Base-by-base conservation (phyloP, 2,113 vertebrate species). In the Epinephelus cyanopodus region DNA sequence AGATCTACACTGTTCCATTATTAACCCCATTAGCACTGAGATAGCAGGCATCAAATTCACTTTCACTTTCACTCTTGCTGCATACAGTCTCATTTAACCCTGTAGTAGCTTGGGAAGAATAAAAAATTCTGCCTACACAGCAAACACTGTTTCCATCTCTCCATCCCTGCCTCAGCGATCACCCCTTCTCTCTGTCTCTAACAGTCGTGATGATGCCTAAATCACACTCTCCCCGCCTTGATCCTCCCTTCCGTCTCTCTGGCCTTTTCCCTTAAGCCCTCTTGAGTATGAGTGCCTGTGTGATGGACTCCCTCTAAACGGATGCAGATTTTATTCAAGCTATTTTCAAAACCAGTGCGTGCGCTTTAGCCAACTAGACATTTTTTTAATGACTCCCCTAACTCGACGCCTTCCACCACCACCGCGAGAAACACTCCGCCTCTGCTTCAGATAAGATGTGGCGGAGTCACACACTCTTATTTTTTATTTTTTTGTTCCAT, bases 291-390 rank as follows among this genome's bases (percentile, higher is more conserved):
- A 94, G 85, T 79, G 87, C 81, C 65, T 75, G 71, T 33, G 82
- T 82, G 72, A 90, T 86, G 87, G 83, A 86, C 87, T 79, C 79
- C 19, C 0, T 73, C 47, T 89, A 91, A 95, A 92, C 13, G 54
- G 60, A 95, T 96, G 93, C 91, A 94, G 91, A 95, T 95, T 95
- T 94, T 93, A 94, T 94, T 94, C 95, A 93, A 56, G 85, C 90
- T 87, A 90, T 93, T 95, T 94, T 92, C 86, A 88, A 90, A 91
- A 87, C 84, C 84, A 74, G 48, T 81, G 87, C 67, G 21, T 87
- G 77, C 56, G 62, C 87, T 94, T 95, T 80, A 92, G 94, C 93
- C 85, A 94, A 86, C 93, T 92, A 81, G 91, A 93, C 94, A 92
- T 85, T 94, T 95, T 95, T 95, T 94, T 92, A 94, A 95, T 93